phyloP scores from a whole-genome alignment of 2,888 invertebrate species.

The Diplazon laetatorius region DNA sequence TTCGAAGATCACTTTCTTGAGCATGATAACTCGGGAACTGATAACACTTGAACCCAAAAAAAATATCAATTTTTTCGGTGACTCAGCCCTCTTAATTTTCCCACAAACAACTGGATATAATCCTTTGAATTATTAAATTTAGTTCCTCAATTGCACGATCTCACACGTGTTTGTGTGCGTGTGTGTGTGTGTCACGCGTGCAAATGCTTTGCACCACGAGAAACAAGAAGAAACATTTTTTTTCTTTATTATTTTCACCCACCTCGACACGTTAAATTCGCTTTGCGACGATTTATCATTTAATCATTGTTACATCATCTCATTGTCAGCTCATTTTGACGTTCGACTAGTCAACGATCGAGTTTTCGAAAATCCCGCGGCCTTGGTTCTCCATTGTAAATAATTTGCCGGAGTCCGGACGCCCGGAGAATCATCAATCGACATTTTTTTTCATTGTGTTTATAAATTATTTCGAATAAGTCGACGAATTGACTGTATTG shows the following conservation, averaged over 20 bases:
- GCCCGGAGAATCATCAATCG: conserved; percentile 62
- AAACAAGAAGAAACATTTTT: conserved; percentile 5
- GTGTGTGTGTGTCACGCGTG: too few relatives aligned
- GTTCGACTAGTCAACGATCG: conserved; percentile 11
- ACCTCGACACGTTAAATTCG: background rate
- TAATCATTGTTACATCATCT: background rate
- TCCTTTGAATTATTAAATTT: too few relatives aligned
- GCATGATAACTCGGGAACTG: too few relatives aligned
- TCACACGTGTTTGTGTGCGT: conserved; percentile 12
- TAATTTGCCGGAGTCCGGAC: conserved; percentile 70
- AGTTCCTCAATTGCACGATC: too few relatives aligned
- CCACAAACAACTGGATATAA: too few relatives aligned
- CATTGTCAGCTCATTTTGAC: background rate
- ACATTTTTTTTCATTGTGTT: conserved; percentile 41
- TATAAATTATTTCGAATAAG: conserved; percentile 21
- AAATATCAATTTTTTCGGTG: background rate
- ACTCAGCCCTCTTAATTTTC: too few relatives aligned
- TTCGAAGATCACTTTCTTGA: too few relatives aligned
- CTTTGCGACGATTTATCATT: background rate
- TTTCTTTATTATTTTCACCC: background rate
- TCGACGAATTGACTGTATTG: conserved; percentile 34
- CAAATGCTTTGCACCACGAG: background rate
- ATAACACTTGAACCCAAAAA: too few relatives aligned
- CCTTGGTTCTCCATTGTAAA: conserved; percentile 44
- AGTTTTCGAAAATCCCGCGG: background rate